Conservation (phyloP, 2,113 vertebrate species). For the Merops nubicus region DNA sequence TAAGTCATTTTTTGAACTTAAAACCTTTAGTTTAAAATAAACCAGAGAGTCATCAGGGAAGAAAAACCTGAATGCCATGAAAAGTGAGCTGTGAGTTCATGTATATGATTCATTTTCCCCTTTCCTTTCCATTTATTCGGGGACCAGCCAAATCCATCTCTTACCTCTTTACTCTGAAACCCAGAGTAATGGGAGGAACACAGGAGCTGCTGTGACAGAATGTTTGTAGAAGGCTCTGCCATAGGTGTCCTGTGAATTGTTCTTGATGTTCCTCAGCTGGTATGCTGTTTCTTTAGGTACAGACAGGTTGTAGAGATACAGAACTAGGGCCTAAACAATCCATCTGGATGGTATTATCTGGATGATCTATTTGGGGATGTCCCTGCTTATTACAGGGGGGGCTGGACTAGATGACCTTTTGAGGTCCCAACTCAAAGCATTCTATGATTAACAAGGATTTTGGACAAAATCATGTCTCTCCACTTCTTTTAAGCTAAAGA, state of each 20-base stretch:
- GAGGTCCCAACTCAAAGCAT: no score
- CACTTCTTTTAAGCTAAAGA: neutral
- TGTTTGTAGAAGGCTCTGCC: neutral
- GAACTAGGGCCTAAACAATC: neutral
- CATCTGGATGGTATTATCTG: neutral
- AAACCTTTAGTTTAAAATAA: slow-evolving; percentile 56
- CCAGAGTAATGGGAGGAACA: neutral
- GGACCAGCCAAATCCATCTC: neutral
- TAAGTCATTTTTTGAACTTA: slow-evolving; percentile 63
- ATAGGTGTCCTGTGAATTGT: neutral
- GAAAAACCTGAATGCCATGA: slow-evolving; percentile 24
- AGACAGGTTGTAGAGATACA: neutral
- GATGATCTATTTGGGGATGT: no score
- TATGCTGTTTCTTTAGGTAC: neutral
- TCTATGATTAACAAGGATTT: neutral
- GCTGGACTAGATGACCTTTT: no score
- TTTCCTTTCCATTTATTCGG: neutral
- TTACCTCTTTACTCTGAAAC: slow-evolving; percentile 14
- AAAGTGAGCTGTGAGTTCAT: slow-evolving; percentile 34
- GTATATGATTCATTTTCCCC: slow-evolving; percentile 40
- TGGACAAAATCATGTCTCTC: neutral
- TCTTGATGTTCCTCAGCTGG: neutral
- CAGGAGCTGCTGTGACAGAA: neutral
- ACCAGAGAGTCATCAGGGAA: slow-evolving; percentile 44
- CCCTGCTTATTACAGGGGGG: no score